Base-by-base conservation (phyloP, 2,797 vertebrate species). In the Sebastolobus alascanus region DNA sequence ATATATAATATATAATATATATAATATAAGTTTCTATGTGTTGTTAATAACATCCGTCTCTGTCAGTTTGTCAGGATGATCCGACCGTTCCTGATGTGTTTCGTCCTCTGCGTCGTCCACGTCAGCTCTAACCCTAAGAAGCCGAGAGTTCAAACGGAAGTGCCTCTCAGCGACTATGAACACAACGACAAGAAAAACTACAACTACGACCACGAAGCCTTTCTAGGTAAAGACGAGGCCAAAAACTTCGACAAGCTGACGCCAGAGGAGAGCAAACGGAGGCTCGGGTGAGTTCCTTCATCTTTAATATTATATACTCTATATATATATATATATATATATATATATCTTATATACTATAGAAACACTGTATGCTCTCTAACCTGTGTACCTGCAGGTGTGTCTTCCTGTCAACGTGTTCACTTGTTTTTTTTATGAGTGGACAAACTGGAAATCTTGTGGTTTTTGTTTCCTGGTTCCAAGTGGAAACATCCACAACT, bases 151-250 rank as follows among this genome's bases (percentile, higher is more conserved):
- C 95, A 97, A 74, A 96, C 97, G 0, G 97, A 98, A 2, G 86
- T 95, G 1, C 96, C 96, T 4, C 96, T 99, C 16, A 98, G 97
- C 0, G 78, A 94, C 61, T 95, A 95, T 6, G 86, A 95, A 37
- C 98, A 98, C 3, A 90, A 97, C 0, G 97, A 98, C 25, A 86
- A 89, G 0, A 93, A 97, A 70, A 97, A 85, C 93, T 97, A 96
- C 13, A 96, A 98, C 67, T 99, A 97, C 4, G 97, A 99, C 93
- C 98, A 99, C 1, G 97, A 99, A 22, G 97, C 97, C 6, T 99
- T 99, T 79, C 94, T 99, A 54, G 98, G 98, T 0, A 94, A 96
- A 0, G 96, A 98, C 0, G 95, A 97, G 52, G 97, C 98, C 64
- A 97, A 97, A 80, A 95, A 94, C 8, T 99, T 98, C 13, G 97